Evolutionary conservation across 1,140 invertebrate genomes (phyloP).

Genomic region (Gonatopus flavifemur): DNA sequence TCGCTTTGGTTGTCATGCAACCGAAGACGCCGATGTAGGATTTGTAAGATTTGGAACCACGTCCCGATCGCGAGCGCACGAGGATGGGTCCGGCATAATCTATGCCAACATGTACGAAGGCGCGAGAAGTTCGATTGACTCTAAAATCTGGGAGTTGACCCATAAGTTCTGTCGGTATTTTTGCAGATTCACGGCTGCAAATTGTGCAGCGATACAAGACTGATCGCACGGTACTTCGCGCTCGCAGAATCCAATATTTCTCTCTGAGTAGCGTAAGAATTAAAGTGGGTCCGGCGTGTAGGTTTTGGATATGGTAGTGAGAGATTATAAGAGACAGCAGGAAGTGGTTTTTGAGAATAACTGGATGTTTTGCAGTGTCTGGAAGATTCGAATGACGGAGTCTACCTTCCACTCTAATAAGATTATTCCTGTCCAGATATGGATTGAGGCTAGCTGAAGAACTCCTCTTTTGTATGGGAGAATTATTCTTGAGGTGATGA

Average conservation of each 20-base stretch:
- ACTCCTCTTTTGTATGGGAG: neutral
- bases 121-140: neutral
- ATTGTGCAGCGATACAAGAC: neutral
- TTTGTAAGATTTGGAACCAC: slow-evolving; percentile 17
- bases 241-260: no score
- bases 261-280: slow-evolving; percentile 2
- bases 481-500: neutral
- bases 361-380: slow-evolving; percentile 28
- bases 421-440: slow-evolving; percentile 22
- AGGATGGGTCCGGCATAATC: no score
- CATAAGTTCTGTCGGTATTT: neutral
- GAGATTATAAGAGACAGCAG: slow-evolving; percentile 12
- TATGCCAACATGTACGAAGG: slow-evolving; percentile 10
- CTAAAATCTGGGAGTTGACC: slow-evolving; percentile 2
- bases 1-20: slow-evolving; percentile 27
- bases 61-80: no score
- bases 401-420: slow-evolving; percentile 31
- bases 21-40: slow-evolving; percentile 32
- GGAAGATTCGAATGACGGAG: slow-evolving; percentile 16
- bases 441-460: neutral
- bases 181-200: neutral
- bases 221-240: neutral
- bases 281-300: slow-evolving; percentile 17
- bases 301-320: slow-evolving; percentile 9
- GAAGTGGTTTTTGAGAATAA: slow-evolving; percentile 21